Evolutionary conservation across 2,888 invertebrate genomes (phyloP).

Genomic region (Ormyrus thymus): DNA sequence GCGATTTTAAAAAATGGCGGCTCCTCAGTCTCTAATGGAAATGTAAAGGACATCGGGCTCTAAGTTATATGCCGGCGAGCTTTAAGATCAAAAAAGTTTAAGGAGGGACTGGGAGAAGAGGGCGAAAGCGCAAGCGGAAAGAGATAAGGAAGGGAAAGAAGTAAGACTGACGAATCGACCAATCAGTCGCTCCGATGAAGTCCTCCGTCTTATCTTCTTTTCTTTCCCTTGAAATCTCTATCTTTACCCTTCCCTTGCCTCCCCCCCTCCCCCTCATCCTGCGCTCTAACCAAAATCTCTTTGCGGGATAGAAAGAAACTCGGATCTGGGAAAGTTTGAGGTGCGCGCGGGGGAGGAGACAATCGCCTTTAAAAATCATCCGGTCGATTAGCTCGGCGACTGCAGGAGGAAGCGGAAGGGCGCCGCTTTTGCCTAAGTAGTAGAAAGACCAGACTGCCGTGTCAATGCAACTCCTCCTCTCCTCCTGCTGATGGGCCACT

Average conservation of each 20-base stretch:
- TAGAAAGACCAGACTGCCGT: not conserved
- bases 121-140: constrained; percentile 46
- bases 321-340: constrained; percentile 28
- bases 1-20: constrained; percentile 2
- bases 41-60: constrained; percentile 19
- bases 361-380: constrained; percentile 68
- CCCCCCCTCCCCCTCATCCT: not conserved
- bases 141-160: constrained; percentile 49
- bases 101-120: not conserved
- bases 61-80: too few species aligned
- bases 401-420: constrained; percentile 48
- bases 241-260: not conserved
- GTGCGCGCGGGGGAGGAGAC: constrained; percentile 40
- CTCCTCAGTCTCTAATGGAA: constrained; percentile 11
- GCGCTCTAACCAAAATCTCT: constrained; percentile 17
- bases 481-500: not conserved
- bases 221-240: constrained; percentile 55
- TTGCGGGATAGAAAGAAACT: constrained; percentile 11
- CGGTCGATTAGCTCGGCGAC: constrained; percentile 65
- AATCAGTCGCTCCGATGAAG: constrained; percentile 72
- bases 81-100: not conserved
- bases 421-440: constrained; percentile 49
- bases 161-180: constrained; percentile 69
- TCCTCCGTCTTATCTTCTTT: constrained; percentile 66
- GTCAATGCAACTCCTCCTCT: not conserved